Evolutionary conservation across 1,140 invertebrate species (phyloP).

Genomic region (Heliothis virescens): DNA sequence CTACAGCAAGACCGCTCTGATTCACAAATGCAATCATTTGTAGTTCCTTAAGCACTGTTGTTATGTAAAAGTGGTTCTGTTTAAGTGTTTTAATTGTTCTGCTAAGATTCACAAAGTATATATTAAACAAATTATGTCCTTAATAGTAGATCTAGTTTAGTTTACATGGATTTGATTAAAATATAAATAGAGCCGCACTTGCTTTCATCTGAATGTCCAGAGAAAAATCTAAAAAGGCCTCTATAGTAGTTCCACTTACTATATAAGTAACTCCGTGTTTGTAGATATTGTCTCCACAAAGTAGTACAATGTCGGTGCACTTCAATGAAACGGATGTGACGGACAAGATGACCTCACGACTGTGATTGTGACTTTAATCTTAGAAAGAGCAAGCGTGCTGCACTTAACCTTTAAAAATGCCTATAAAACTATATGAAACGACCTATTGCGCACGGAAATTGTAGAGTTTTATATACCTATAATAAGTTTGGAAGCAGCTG

Average conservation of each 20-base stretch:
- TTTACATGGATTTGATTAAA: background rate
- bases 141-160: background rate
- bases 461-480: too few relatives aligned
- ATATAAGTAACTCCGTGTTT: too few relatives aligned
- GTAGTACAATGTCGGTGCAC: background rate
- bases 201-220: too few relatives aligned
- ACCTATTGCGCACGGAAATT: too few relatives aligned
- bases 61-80: slow-evolving; percentile 4
- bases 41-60: slow-evolving; percentile 26
- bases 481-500: too few relatives aligned
- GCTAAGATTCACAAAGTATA: background rate
- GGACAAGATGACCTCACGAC: slow-evolving; percentile 5
- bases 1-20: slow-evolving; percentile 47
- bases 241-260: too few relatives aligned
- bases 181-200: too few relatives aligned
- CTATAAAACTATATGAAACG: too few relatives aligned
- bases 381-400: background rate
- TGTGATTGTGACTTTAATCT: background rate
- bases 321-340: slow-evolving; percentile 11
- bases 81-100: background rate
- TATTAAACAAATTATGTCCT: background rate
- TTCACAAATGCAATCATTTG: slow-evolving; percentile 47
- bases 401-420: slow-evolving; percentile 13
- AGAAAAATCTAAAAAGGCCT: too few relatives aligned
- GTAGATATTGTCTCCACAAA: too few relatives aligned